Evolutionary conservation across 92 coral and sea anemone genomes (phyloP).

Genomic region (Meandrina meandrites): DNA sequence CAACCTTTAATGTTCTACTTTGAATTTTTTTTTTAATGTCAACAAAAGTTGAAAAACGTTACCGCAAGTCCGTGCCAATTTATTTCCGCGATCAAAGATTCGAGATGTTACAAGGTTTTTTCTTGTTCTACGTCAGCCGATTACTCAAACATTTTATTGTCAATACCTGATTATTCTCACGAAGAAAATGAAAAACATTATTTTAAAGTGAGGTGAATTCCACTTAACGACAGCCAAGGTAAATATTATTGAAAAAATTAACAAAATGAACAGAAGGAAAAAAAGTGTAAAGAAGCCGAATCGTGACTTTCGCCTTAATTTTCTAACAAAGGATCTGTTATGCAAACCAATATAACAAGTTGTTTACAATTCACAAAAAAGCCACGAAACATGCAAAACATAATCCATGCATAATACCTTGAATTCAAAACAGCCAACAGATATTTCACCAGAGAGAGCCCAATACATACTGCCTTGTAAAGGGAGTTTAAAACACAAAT

Average conservation of each 20-base stretch:
- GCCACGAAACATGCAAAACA: conserved; percentile 7
- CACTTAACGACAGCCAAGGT: background rate
- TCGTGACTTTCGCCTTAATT: conserved; percentile 13
- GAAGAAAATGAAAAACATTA: background rate
- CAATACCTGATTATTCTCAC: background rate
- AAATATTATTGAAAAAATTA: background rate
- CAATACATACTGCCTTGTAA: background rate
- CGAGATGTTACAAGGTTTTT: background rate
- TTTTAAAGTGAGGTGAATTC: background rate
- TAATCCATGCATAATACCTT: background rate
- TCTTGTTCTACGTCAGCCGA: background rate
- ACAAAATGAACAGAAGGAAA: background rate
- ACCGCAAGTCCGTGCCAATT: background rate
- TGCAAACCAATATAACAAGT: background rate
- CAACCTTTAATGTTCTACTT: background rate
- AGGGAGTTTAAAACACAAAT: background rate
- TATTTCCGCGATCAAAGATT: background rate
- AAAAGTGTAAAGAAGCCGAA: background rate
- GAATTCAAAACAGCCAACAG: background rate
- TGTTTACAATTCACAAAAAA: background rate
- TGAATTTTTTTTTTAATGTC: background rate
- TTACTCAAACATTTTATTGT: background rate
- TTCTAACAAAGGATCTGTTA: background rate
- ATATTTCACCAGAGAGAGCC: too few relatives aligned
- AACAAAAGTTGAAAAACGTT: background rate